These are phyloP conservation scores for Halesus radiatus DNA, from an alignment of 1,140 invertebrate genomes.

Conservation along the genomic window DNA sequence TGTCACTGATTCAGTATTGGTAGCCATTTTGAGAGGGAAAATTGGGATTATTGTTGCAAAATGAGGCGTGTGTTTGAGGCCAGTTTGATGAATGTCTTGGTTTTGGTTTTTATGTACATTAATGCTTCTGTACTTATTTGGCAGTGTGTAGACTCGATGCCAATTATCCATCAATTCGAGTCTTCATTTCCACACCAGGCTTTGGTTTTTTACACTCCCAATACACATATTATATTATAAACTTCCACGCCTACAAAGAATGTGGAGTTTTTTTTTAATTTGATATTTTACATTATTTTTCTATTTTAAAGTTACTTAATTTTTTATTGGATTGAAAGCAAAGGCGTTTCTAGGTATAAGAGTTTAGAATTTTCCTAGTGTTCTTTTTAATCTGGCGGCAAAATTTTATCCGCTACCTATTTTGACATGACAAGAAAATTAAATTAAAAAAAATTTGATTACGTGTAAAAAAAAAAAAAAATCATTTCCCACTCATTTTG, in stretches of 20 bases:
- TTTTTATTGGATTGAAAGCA: not conserved
- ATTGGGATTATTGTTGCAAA: too few relatives aligned
- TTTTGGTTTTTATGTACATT: constrained; percentile 35
- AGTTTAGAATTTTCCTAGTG: not conserved
- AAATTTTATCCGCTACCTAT: not conserved
- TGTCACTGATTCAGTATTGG: too few relatives aligned
- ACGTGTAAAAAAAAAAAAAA: too few relatives aligned
- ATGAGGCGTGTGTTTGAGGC: not conserved
- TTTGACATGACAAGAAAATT: not conserved
- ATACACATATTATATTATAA: not conserved
- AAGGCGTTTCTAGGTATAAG: not conserved
- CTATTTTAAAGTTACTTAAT: not conserved
- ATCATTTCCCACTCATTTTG: too few relatives aligned
- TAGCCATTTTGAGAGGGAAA: too few relatives aligned
- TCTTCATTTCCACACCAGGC: not conserved
- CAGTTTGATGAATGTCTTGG: not conserved
- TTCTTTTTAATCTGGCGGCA: not conserved
- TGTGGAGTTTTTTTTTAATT: not conserved
- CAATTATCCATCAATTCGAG: not conserved
- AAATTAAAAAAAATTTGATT: too few relatives aligned
- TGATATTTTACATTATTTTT: constrained; percentile 1
- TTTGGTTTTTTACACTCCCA: not conserved
- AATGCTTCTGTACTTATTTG: constrained; percentile 32
- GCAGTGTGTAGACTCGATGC: constrained; percentile 5
- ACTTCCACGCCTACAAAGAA: not conserved